A percentile compares a stretch with the other conserved stretches of the same genome.
Evolutionary conservation across 2,888 invertebrate species (phyloP).

Genomic region (Caenorhabditis becei): DNA sequence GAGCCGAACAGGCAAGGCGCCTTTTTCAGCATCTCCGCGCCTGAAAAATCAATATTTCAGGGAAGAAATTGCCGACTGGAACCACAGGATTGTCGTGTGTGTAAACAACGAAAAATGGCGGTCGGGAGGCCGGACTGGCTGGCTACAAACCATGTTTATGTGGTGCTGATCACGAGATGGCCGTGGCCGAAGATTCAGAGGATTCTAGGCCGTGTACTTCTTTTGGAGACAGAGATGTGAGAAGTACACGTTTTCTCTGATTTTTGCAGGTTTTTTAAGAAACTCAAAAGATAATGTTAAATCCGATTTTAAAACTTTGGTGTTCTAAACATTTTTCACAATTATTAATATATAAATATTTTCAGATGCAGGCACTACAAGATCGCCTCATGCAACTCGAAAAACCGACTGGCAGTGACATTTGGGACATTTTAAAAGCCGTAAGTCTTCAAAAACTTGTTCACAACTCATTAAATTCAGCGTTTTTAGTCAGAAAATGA

Average conservation of each 20-base stretch:
- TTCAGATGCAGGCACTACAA: slow-evolving; percentile 49
- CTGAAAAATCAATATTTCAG: slow-evolving; percentile 15
- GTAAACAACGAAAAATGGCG: slow-evolving; percentile 15
- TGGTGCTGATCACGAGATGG: slow-evolving; percentile 37
- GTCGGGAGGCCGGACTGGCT: neutral
- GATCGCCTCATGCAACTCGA: slow-evolving; percentile 30
- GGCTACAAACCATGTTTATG: slow-evolving; percentile 35
- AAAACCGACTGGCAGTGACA: slow-evolving; percentile 38
- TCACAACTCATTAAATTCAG: neutral
- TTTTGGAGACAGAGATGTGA: neutral
- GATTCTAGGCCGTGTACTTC: slow-evolving; percentile 5
- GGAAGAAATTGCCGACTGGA: neutral
- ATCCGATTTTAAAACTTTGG: too few species aligned
- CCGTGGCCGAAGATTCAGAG: neutral
- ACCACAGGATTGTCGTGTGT: slow-evolving; percentile 7
- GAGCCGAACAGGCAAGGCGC: slow-evolving; percentile 55
- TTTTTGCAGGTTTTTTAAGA: neutral
- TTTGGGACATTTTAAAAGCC: slow-evolving; percentile 43
- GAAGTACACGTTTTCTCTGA: neutral
- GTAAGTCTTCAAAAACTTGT: slow-evolving; percentile 6
- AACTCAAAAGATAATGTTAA: too few species aligned
- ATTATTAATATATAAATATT: neutral
- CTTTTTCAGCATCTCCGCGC: slow-evolving; percentile 36
- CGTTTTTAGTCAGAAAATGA: slow-evolving; percentile 28
- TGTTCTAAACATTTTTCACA: too few species aligned